Conservation (phyloP, 2,888 invertebrate species). For the Zaprionus bogoriensis region DNA sequence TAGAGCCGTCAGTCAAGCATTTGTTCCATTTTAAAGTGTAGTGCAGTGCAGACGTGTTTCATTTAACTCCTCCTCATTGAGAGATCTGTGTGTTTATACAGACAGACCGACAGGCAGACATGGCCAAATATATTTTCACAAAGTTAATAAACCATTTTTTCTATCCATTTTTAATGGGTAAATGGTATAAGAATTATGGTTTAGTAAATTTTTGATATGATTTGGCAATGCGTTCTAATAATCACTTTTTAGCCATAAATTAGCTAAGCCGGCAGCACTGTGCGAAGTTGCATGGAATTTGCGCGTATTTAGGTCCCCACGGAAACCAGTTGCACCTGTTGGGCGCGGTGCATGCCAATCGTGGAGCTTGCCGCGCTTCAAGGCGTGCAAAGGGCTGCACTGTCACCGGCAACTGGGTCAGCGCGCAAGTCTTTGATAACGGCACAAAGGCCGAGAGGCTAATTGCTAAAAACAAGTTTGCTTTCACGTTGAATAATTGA, state of each 20-base stretch:
- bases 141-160: too few relatives aligned
- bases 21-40: too few relatives aligned
- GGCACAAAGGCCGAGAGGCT: slow-evolving; percentile 12
- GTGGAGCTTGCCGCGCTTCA: not conserved
- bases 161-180: too few relatives aligned
- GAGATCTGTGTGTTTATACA: too few relatives aligned
- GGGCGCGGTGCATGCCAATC: not conserved
- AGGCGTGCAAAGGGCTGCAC: slow-evolving; percentile 29
- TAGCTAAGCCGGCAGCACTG: not conserved
- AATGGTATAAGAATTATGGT: too few relatives aligned
- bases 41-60: too few relatives aligned
- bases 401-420: slow-evolving; percentile 38
- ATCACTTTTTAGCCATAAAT: not conserved
- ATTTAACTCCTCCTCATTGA: too few relatives aligned
- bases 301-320: not conserved
- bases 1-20: too few relatives aligned
- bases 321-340: slow-evolving; percentile 56
- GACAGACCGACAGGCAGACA: too few relatives aligned
- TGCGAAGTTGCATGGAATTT: not conserved
- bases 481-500: slow-evolving; percentile 53
- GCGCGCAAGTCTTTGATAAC: slow-evolving; percentile 30
- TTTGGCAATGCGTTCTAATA: too few relatives aligned
- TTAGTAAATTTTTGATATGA: too few relatives aligned
- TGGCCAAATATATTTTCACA: too few relatives aligned
- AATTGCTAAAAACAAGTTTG: slow-evolving; percentile 43